A percentile compares a stretch with the other conserved stretches of the same genome.
Evolutionary conservation across 2,888 invertebrate species (phyloP).

Genomic region (Dasypogon diadema): DNA sequence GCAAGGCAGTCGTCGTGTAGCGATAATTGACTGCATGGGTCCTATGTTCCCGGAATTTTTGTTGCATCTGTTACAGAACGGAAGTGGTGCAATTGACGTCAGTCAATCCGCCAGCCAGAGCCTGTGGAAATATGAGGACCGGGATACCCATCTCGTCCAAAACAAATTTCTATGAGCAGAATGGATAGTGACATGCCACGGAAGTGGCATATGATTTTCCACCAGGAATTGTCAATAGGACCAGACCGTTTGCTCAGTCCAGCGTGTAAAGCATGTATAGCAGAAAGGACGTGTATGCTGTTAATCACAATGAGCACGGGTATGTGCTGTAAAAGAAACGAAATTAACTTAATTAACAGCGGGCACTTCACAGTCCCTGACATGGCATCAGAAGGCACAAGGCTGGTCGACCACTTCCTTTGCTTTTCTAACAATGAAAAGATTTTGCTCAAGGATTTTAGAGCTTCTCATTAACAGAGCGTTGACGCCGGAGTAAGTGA

Average conservation of each 20-base stretch:
- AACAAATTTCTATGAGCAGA: conserved; percentile 35
- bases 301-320: not conserved
- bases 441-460: not conserved
- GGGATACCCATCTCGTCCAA: not conserved
- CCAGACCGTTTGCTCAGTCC: conserved; percentile 8
- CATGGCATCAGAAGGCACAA: conserved; percentile 1
- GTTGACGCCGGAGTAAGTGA: conserved; percentile 5
- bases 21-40: conserved; percentile 43
- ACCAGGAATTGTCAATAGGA: conserved; percentile 39
- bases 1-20: conserved; percentile 3
- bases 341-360: conserved; percentile 44
- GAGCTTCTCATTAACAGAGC: conserved; percentile 17
- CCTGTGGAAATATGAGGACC: conserved; percentile 9
- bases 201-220: conserved; percentile 48
- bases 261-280: conserved; percentile 19
- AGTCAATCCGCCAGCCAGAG: conserved; percentile 16
- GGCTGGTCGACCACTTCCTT: not conserved
- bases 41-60: conserved; percentile 21
- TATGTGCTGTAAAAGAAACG: conserved; percentile 1
- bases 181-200: conserved; percentile 28
- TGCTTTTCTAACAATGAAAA: not conserved
- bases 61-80: conserved; percentile 37
- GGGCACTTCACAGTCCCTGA: conserved; percentile 12
- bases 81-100: conserved; percentile 28
- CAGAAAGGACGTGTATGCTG: not conserved